Percentiles rank a stretch among this genome's conserved stretches.
Evolutionary conservation across 1,140 invertebrate species (phyloP).

Genomic region (Bemisia tabaci): DNA sequence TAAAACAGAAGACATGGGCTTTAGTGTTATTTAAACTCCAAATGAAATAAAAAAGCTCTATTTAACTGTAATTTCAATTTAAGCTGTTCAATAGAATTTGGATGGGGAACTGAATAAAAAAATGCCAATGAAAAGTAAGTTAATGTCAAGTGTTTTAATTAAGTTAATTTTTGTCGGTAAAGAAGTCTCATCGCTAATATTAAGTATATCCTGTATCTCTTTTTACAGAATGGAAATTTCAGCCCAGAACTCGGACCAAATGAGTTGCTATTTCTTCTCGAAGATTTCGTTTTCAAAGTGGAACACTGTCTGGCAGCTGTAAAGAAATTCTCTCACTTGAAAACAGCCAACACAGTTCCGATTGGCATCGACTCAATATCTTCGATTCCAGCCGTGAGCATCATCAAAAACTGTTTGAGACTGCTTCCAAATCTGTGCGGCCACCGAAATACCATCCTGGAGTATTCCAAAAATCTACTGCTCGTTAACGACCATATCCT

Average conservation of each 20-base stretch:
- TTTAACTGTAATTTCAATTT: no score
- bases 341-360: constrained; percentile 10
- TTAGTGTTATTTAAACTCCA: no score
- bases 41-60: no score
- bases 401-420: constrained; percentile 21
- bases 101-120: no score
- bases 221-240: constrained; percentile 20
- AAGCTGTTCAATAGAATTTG: no score
- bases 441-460: constrained; percentile 23
- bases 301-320: constrained; percentile 22
- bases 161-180: no score
- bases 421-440: constrained; percentile 21
- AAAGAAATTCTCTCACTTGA: constrained; percentile 15
- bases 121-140: no score
- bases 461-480: constrained; percentile 30
- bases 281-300: constrained; percentile 34
- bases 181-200: no score
- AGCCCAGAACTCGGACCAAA: constrained; percentile 28
- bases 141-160: no score
- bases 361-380: constrained; percentile 19
- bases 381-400: constrained; percentile 13
- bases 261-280: constrained; percentile 34
- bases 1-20: no score
- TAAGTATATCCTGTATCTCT: no score
- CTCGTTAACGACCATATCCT: constrained; percentile 38